Conservation (phyloP, 2,888 invertebrate species). For the Neoascia interrupta region DNA sequence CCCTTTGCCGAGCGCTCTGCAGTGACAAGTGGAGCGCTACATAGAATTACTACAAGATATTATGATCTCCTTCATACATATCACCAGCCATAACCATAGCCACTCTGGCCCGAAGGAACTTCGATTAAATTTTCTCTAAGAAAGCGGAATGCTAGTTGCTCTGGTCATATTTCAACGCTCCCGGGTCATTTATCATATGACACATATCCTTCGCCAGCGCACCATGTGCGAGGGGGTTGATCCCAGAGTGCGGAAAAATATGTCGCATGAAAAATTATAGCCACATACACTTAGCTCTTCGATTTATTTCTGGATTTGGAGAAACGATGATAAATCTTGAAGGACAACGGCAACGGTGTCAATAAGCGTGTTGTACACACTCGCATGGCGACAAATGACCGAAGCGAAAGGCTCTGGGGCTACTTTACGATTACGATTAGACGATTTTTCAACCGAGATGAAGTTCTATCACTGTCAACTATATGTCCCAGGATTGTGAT, state of each 20-base stretch:
- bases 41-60: constrained; percentile 43
- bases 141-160: constrained; percentile 40
- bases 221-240: constrained; percentile 30
- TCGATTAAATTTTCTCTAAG: constrained; percentile 62
- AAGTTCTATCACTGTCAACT: constrained; percentile 65
- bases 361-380: constrained; percentile 52
- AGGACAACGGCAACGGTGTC: constrained; percentile 58
- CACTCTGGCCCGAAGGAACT: constrained; percentile 25
- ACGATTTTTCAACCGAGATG: constrained; percentile 60
- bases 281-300: constrained; percentile 67
- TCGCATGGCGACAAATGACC: constrained; percentile 57
- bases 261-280: constrained; percentile 68
- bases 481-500: constrained; percentile 48
- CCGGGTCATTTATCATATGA: constrained; percentile 66
- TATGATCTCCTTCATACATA: constrained; percentile 52
- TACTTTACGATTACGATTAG: constrained; percentile 17
- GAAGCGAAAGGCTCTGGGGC: constrained; percentile 57
- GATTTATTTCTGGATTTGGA: constrained; percentile 65
- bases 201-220: constrained; percentile 39
- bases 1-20: constrained; percentile 38
- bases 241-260: constrained; percentile 58
- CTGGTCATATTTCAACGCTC: constrained; percentile 63
- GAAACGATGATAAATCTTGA: constrained; percentile 64
- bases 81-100: constrained; percentile 2
- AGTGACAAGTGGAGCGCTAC: neutral